Evolutionary conservation across 2,797 vertebrate genomes (phyloP), one percentile per base, ranked within the genome.

Genomic region (Cottoperca gobio): DNA sequence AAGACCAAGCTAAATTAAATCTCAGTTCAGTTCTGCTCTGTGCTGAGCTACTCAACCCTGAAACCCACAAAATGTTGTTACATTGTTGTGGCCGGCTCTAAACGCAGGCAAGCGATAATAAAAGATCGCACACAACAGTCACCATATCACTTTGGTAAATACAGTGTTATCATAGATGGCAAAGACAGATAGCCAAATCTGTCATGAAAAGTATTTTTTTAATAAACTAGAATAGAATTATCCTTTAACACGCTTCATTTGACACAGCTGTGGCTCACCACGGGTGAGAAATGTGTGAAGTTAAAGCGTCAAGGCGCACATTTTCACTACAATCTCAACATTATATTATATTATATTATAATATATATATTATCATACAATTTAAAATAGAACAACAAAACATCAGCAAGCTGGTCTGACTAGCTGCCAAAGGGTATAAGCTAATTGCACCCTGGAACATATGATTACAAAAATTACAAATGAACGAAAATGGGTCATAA

Each of bases 11-110:
- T 54, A 73, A 57, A 77, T 64, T 26, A 46, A 46, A 57, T 70
- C 33, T 59, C 2, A 35, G 54, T 61, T 75, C 67, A 50, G 23
- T 45, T 70, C 35, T 66, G 59, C 53, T 82, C 48, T 61, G 14
- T 61, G 73, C 50, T 23, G 12, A 45, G 65, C 19, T 53, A 35
- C 62, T 78, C 50, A 49, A 54, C 61, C 61, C 58, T 65, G 68
- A 80, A 82, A 83, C 23, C 16, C 53, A 60, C 54, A 23, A 63
- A 71, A 79, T 67, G 14, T 31, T 16, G 31, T 57, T 55, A 6
- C 14, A 48, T 42, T 37, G 39, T 45, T 39, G 39, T 49, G n/a
- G n/a, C 49, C 2, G 2, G 28, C 33, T 43, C 49, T 10, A 71
- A 62, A 66, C 67, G 6, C 3, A 55, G 39, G 23, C 8, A 60